A percentile compares a stretch with the other conserved stretches of the same genome.
Conservation (phyloP, 2,113 vertebrate genomes). For the Choloepus hoffmanni region DNA sequence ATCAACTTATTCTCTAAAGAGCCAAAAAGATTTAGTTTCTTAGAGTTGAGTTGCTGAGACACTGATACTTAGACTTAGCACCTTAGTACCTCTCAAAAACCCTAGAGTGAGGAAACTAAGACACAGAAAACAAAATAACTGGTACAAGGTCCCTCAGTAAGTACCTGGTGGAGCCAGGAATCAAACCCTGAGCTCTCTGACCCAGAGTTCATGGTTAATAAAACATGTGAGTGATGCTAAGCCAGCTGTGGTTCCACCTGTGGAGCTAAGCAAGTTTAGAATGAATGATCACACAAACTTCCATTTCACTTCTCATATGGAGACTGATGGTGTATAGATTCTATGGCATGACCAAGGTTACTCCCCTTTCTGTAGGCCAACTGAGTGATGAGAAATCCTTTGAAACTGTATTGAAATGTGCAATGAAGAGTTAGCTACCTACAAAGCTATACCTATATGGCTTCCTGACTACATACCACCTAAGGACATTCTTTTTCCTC, state of each 20-base stretch:
- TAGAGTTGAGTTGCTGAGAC: not conserved
- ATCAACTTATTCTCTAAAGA: not conserved
- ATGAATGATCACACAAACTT: not conserved
- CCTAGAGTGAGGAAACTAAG: not conserved
- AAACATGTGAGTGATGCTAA: not conserved
- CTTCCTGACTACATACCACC: not conserved
- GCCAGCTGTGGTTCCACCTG: not conserved
- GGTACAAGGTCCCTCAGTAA: not conserved
- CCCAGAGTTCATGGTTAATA: not conserved
- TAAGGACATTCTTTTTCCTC: not conserved
- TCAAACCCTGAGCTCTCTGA: not conserved
- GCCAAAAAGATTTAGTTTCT: not conserved
- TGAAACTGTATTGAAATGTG: constrained; percentile 23
- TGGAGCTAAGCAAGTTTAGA: not conserved
- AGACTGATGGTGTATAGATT: not conserved
- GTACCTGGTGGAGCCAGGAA: not conserved
- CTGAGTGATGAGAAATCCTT: not conserved
- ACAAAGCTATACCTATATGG: not conserved
- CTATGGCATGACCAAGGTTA: not conserved
- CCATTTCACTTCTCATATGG: not conserved
- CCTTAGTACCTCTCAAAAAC: not conserved
- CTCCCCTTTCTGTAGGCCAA: not conserved
- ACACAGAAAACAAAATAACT: not conserved
- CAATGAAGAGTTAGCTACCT: not conserved
- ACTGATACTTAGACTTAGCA: not conserved